A percentile compares a stretch with the other conserved stretches of the same genome.
Evolutionary conservation across 1,140 invertebrate species (phyloP).

Genomic region (Danaus melanippus): DNA sequence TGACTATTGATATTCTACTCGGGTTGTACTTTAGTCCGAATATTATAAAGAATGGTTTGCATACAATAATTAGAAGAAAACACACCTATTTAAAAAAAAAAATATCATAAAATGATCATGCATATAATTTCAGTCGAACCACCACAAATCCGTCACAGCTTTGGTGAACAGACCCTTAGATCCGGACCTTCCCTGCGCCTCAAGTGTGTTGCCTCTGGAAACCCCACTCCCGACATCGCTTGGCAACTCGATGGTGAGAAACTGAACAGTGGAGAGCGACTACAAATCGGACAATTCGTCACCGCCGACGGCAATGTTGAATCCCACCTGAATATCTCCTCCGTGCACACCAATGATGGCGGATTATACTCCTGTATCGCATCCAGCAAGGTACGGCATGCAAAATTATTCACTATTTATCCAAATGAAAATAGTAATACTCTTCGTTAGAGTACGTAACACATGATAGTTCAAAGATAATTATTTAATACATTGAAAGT

Average conservation of each 20-base stretch:
- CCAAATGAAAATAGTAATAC: too few relatives aligned
- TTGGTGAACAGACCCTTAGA: conserved; percentile 88
- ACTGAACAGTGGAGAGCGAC: conserved; percentile 82
- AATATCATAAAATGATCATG: not conserved
- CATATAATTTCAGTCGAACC: conserved; percentile 80
- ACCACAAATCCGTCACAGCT: conserved; percentile 88
- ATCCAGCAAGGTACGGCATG: conserved; percentile 81
- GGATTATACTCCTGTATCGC: conserved; percentile 94
- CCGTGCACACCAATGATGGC: conserved; percentile 93
- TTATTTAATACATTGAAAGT: too few relatives aligned
- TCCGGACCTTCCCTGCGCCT: conserved; percentile 89
- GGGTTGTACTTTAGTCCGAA: too few relatives aligned
- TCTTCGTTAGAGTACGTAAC: too few relatives aligned
- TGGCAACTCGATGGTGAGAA: conserved; percentile 95
- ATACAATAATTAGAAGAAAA: too few relatives aligned
- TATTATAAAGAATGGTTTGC: too few relatives aligned
- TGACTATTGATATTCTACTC: too few relatives aligned
- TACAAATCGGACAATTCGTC: conserved; percentile 89
- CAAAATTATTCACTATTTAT: too few relatives aligned
- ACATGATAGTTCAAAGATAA: too few relatives aligned
- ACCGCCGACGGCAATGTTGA: conserved; percentile 93
- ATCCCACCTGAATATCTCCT: conserved; percentile 94
- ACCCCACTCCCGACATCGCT: conserved; percentile 94
- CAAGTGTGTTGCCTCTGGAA: conserved; percentile 82
- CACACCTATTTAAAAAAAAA: not conserved